Conservation (phyloP, 2,888 invertebrate species). For the Zygaena filipendulae region DNA sequence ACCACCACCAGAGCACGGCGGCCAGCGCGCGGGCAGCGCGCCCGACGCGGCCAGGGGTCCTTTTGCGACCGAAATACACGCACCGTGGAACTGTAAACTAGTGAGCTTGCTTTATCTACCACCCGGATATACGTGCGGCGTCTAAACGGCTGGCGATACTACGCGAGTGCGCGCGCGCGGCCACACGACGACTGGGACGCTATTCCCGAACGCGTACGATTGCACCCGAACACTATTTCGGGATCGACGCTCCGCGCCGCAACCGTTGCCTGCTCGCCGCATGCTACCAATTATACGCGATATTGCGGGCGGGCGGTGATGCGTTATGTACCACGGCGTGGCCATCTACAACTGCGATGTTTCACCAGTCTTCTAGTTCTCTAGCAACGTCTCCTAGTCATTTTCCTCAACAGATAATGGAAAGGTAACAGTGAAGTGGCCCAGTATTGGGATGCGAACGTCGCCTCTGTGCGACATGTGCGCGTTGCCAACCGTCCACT, state of each 20-base stretch:
- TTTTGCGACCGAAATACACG: slow-evolving; percentile 62
- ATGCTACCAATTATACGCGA: slow-evolving; percentile 68
- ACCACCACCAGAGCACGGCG: slow-evolving; percentile 67
- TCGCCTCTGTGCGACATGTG: slow-evolving; percentile 30
- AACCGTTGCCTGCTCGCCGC: slow-evolving; percentile 58
- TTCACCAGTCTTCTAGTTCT: no score
- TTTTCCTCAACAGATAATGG: no score
- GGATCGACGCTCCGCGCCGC: slow-evolving; percentile 62
- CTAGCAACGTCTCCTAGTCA: no score
- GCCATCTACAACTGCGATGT: slow-evolving; percentile 42
- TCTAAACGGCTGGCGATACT: slow-evolving; percentile 45
- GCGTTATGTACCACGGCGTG: slow-evolving; percentile 54
- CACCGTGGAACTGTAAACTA: slow-evolving; percentile 49
- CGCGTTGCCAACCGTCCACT: slow-evolving; percentile 38
- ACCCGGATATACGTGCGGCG: slow-evolving; percentile 31
- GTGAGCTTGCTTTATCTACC: no score
- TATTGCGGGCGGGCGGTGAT: slow-evolving; percentile 69
- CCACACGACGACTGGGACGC: slow-evolving; percentile 64
- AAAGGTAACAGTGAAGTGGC: no score
- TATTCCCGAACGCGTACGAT: slow-evolving; percentile 58
- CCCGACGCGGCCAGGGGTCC: slow-evolving; percentile 59
- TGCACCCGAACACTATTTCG: slow-evolving; percentile 67
- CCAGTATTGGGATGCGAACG: no score
- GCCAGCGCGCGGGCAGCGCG: slow-evolving; percentile 65
- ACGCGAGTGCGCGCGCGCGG: slow-evolving; percentile 66